phyloP scores from a whole-genome alignment of 2,113 vertebrate genomes.

The Sturnira hondurensis region DNA sequence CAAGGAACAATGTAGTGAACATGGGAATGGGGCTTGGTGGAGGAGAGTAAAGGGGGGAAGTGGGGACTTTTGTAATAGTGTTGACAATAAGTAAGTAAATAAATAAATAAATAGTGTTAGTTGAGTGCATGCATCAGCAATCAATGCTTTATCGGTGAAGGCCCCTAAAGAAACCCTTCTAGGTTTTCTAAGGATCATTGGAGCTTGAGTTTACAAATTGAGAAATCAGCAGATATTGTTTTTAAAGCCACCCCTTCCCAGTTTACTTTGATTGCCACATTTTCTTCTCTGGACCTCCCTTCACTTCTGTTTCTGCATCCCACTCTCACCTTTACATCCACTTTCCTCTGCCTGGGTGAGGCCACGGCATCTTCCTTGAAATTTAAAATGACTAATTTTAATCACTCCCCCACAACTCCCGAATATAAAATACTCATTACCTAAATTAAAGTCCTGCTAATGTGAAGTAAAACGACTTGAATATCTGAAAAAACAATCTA shows the following conservation, averaged over 20 bases:
- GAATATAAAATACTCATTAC: neutral
- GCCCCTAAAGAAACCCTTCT: neutral
- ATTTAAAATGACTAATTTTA: neutral
- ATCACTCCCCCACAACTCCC: accelerated
- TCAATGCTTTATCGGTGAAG: neutral
- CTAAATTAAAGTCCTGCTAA: neutral
- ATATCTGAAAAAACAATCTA: neutral
- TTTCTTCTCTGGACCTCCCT: neutral
- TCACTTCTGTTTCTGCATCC: accelerated
- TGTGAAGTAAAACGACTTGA: neutral
- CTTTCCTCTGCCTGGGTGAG: neutral
- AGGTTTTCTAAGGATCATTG: neutral
- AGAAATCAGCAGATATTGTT: neutral
- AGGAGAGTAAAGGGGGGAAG: too few relatives aligned
- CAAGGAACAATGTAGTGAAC: too few relatives aligned
- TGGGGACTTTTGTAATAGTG: too few relatives aligned
- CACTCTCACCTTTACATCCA: neutral
- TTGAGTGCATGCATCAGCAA: neutral
- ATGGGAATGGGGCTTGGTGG: too few relatives aligned
- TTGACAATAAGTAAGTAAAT: too few relatives aligned
- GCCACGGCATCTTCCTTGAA: neutral
- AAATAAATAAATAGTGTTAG: neutral
- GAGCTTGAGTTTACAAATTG: neutral
- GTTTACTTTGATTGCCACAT: neutral
- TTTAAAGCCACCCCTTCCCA: neutral